Evolutionary conservation across 2,888 invertebrate species (phyloP), one percentile per base, ranked within the genome.

Genomic region (Parnassius glacialis): DNA sequence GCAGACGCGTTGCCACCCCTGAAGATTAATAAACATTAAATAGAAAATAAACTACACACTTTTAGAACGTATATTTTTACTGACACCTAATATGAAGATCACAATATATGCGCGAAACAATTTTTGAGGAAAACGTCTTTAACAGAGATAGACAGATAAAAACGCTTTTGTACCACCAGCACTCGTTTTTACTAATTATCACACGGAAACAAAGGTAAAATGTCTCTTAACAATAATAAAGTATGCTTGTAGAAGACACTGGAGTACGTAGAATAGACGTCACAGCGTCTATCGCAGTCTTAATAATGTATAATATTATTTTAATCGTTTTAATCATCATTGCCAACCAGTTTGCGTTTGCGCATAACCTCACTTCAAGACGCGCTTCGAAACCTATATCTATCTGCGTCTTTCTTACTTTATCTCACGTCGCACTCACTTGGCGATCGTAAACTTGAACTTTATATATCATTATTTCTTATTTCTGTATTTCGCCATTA

Each of bases 371-470:
- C 66, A 51, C 55, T 64, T 54, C 52, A 67, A 67, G 67, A 56
- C 61, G 64, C 69, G 71, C 62, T 59, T 50, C 59, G 67, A 68
- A 71, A 68, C 53, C 64, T 75, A 72, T 43, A 58, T 51, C 58
- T 44, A 57, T 84, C 83, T 74, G 75, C 65, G 59, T 71, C 64
- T 58, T 41, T 57, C 64, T 16, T 62, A 60, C 66, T 45, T 66
- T 60, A 63, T 66, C 56, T n/a, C 52, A 69, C 67, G 55, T 78
- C 79, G 77, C 73, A 16, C 57, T 76, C 75, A 62, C 67, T 61
- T 70, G 71, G 72, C 75, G 77, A 83, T 84, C 80, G 78, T 83
- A 85, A 85, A 85, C 87, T 86, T 88, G 88, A 87, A 85, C 88
- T 88, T 81, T 69, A 62, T 69, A 62, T 64, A 64, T 65, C 59